A percentile compares a stretch with the other conserved stretches of the same genome.
phyloP scores from a whole-genome alignment of 2,113 vertebrate species.

The Limnothrissa miodon region DNA sequence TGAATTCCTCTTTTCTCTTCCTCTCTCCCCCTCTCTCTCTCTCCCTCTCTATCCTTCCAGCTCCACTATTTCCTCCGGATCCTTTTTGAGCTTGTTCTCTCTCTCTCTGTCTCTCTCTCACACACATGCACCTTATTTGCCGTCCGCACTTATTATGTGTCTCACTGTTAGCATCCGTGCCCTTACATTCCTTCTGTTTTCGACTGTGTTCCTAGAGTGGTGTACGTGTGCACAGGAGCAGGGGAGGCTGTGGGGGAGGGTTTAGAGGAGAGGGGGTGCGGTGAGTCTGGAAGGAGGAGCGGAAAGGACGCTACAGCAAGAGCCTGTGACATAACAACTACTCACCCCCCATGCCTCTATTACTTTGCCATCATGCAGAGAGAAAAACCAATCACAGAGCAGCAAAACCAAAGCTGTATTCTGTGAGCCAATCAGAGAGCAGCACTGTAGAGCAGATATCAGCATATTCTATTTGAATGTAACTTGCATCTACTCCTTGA shows the following conservation, averaged over 20 bases:
- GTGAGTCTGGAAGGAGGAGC: neutral
- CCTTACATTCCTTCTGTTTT: neutral
- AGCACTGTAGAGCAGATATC: neutral
- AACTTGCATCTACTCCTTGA: neutral
- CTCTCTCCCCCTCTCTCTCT: slow-evolving; percentile 44
- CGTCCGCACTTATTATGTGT: neutral
- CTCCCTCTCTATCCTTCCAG: slow-evolving; percentile 28
- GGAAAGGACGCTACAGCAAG: slow-evolving; percentile 42
- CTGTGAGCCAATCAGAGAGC: neutral
- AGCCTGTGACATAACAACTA: slow-evolving; percentile 49
- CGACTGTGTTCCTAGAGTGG: slow-evolving; percentile 46
- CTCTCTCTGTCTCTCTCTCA: no score
- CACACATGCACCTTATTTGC: neutral
- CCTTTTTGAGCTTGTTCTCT: neutral
- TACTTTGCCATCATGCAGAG: slow-evolving; percentile 43
- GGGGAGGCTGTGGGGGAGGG: slow-evolving; percentile 48
- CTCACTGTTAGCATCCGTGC: neutral
- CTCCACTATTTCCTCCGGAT: slow-evolving; percentile 48
- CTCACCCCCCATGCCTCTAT: slow-evolving; percentile 48
- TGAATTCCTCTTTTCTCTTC: slow-evolving; percentile 27
- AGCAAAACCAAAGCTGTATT: slow-evolving; percentile 17
- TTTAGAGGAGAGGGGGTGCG: slow-evolving; percentile 30
- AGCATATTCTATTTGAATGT: neutral
- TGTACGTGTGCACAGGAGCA: slow-evolving; percentile 43
- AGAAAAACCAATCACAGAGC: slow-evolving; percentile 49